A percentile compares a stretch with the other conserved stretches of the same genome.
Conservation (phyloP, 2,888 invertebrate species). For the Polydrusus cervinus region DNA sequence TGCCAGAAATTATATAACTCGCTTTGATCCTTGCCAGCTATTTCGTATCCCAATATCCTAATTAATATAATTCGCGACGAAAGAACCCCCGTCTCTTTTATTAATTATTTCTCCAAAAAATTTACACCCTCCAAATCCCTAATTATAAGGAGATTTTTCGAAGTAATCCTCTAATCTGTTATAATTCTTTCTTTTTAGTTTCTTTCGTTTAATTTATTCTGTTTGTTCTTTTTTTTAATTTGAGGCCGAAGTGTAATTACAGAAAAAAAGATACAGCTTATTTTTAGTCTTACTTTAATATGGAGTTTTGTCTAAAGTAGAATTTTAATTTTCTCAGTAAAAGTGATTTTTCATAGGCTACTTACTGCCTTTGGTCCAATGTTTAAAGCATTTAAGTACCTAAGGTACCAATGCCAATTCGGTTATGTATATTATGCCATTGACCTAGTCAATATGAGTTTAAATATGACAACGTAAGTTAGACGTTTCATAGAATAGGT, state of each 20-base stretch:
- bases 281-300: no score
- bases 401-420: no score
- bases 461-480: no score
- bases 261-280: background rate
- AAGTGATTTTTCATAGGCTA: no score
- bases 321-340: no score
- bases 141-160: constrained; percentile 48
- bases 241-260: constrained; percentile 5
- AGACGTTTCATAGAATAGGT: no score
- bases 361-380: no score
- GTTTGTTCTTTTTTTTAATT: constrained; percentile 28
- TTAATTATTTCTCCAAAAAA: constrained; percentile 53
- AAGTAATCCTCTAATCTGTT: constrained; percentile 50
- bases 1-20: constrained; percentile 54
- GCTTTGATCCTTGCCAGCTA: constrained; percentile 56
- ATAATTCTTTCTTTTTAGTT: constrained; percentile 42
- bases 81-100: constrained; percentile 45
- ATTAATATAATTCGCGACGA: constrained; percentile 52
- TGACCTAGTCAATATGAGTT: no score
- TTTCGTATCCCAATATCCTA: constrained; percentile 52
- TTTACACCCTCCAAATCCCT: constrained; percentile 48
- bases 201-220: constrained; percentile 44
- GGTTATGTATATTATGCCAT: no score
- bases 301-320: no score
- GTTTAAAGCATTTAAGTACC: no score